These are phyloP conservation scores for Caerostris extrusa DNA, from an alignment of 1,140 invertebrate species.

Conservation along the genomic window DNA sequence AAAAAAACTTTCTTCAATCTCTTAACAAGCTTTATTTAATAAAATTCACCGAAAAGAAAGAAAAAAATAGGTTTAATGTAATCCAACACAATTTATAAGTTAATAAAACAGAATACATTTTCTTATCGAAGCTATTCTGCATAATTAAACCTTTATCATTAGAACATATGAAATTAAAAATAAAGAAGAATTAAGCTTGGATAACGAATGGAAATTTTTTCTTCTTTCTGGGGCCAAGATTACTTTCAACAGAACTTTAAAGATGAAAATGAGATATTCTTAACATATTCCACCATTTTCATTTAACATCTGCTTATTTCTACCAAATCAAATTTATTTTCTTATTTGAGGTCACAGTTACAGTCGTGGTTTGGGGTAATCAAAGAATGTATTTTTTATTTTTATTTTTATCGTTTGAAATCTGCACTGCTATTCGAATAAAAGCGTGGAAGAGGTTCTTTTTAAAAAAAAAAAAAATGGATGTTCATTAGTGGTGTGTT, in stretches of 20 bases:
- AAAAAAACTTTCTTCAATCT: too few species aligned
- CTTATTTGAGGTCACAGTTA: background rate
- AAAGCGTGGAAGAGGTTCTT: background rate
- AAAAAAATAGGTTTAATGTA: background rate
- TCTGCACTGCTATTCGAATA: background rate
- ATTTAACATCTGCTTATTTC: conserved; percentile 4
- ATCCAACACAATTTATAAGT: background rate
- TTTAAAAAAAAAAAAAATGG: conserved; percentile 21
- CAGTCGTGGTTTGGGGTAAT: background rate
- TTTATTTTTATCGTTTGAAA: conserved; percentile 53
- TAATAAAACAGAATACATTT: background rate
- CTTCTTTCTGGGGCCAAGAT: background rate
- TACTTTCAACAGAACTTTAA: conserved; percentile 21
- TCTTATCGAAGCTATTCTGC: background rate
- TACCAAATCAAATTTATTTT: conserved; percentile 55
- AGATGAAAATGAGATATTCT: background rate
- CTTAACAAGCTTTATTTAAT: background rate
- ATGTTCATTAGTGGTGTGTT: conserved; percentile 53
- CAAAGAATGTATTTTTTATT: background rate
- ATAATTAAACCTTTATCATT: conserved; percentile 38
- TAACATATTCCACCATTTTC: conserved; percentile 18
- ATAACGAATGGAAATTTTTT: background rate
- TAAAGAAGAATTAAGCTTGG: background rate
- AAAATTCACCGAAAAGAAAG: background rate
- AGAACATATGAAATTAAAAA: conserved; percentile 3